phyloP scores from a whole-genome alignment of 2,888 invertebrate species.

The Rotaria macrura region DNA sequence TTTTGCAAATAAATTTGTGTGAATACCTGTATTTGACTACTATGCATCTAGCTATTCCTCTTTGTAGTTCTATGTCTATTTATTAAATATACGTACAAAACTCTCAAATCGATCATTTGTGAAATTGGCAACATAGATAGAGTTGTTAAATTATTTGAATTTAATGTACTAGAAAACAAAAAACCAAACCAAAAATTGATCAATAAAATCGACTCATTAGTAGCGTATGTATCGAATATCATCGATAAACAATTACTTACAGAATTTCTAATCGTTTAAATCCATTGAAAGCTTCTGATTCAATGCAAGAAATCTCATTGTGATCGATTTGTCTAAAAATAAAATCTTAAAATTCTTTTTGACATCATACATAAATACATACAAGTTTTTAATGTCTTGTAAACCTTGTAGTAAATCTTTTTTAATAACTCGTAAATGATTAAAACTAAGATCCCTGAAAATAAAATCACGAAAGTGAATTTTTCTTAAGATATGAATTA shows the following conservation, averaged over 20 bases:
- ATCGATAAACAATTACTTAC: slow-evolving; percentile 58
- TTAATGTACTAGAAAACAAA: slow-evolving; percentile 65
- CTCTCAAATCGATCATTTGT: slow-evolving; percentile 69
- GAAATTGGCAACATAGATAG: slow-evolving; percentile 74
- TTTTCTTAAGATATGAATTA: background rate
- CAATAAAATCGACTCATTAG: no score
- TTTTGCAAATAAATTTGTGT: no score
- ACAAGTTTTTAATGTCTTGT: slow-evolving; percentile 69
- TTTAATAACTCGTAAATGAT: slow-evolving; percentile 73
- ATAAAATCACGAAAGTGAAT: slow-evolving; percentile 47
- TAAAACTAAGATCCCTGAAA: slow-evolving; percentile 77
- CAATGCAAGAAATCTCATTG: slow-evolving; percentile 83
- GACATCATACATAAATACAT: slow-evolving; percentile 51
- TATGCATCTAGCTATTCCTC: no score
- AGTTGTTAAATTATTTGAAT: slow-evolving; percentile 85
- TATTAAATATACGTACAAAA: slow-evolving; percentile 63
- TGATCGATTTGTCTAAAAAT: slow-evolving; percentile 73
- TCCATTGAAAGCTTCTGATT: slow-evolving; percentile 74
- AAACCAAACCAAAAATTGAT: background rate
- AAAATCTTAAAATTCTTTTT: slow-evolving; percentile 35
- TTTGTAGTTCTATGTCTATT: no score
- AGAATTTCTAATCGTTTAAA: slow-evolving; percentile 60
- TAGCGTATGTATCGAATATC: no score
- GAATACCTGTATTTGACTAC: no score
- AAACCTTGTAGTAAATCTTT: slow-evolving; percentile 73